These are phyloP conservation scores for Phainopepla nitens DNA, from an alignment of 2,113 vertebrate species.

Conservation along the genomic window DNA sequence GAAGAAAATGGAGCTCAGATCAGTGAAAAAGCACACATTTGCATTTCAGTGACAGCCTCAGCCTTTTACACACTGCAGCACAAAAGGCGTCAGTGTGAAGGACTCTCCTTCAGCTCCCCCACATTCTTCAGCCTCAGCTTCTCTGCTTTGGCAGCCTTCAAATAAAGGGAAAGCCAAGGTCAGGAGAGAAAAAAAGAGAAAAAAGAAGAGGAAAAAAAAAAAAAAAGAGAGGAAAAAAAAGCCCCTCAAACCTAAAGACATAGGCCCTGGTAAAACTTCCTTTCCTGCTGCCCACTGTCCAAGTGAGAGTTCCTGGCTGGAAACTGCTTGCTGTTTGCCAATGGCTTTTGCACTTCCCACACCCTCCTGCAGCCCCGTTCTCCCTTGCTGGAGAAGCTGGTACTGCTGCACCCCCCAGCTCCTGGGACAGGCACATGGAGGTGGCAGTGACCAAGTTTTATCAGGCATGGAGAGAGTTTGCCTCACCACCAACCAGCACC, in stretches of 20 bases:
- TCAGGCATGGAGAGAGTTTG: neutral
- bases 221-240: rapidly evolving
- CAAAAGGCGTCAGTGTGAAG: neutral
- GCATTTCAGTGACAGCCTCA: neutral
- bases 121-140: neutral
- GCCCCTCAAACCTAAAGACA: rapidly evolving
- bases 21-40: neutral
- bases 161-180: neutral
- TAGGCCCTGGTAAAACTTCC: neutral
- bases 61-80: neutral
- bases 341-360: neutral
- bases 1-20: neutral
- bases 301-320: neutral
- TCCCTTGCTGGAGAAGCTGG: neutral
- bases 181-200: neutral
- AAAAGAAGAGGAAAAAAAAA: neutral
- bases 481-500: neutral
- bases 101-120: neutral
- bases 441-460: neutral
- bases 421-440: neutral
- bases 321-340: rapidly evolving
- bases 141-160: neutral
- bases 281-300: neutral
- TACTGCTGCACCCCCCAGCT: neutral
- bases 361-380: neutral